Evolutionary conservation across 2,113 vertebrate species (phyloP).

Genomic region (Caretta caretta): DNA sequence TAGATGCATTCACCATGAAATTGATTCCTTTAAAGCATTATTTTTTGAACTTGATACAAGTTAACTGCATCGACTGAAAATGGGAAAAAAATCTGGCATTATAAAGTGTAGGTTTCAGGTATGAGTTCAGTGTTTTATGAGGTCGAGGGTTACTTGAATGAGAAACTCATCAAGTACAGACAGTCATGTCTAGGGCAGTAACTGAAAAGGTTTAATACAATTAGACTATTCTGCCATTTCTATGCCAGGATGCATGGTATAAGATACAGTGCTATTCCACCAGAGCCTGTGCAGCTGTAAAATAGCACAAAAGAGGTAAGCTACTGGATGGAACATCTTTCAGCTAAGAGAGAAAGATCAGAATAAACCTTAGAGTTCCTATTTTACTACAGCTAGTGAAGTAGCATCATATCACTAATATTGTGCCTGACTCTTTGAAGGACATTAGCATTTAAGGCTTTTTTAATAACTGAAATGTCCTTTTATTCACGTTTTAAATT

Average conservation of each 20-base stretch:
- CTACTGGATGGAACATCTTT: not conserved
- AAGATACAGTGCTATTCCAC: not conserved
- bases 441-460: not conserved
- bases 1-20: slow-evolving; percentile 92
- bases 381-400: not conserved
- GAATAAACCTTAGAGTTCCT: not conserved
- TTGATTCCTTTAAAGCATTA: slow-evolving; percentile 84
- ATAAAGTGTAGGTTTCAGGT: slow-evolving; percentile 25
- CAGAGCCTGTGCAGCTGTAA: not conserved
- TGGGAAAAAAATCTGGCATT: slow-evolving; percentile 49
- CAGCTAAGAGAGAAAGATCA: not conserved
- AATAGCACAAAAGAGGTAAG: not conserved
- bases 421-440: not conserved
- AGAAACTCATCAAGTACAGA: slow-evolving; percentile 54
- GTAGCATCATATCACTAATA: not conserved
- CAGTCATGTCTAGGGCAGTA: slow-evolving; percentile 29
- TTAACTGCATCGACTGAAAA: slow-evolving; percentile 68
- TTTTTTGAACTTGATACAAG: slow-evolving; percentile 73
- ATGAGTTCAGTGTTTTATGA: slow-evolving; percentile 59
- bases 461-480: fast-evolving
- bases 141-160: slow-evolving; percentile 36
- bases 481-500: not conserved
- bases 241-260: not conserved
- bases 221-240: slow-evolving; percentile 29
- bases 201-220: slow-evolving; percentile 5